Evolutionary conservation across 2,888 invertebrate genomes (phyloP), one percentile per base, ranked within the genome.

Genomic region (Chorisops tibialis): DNA sequence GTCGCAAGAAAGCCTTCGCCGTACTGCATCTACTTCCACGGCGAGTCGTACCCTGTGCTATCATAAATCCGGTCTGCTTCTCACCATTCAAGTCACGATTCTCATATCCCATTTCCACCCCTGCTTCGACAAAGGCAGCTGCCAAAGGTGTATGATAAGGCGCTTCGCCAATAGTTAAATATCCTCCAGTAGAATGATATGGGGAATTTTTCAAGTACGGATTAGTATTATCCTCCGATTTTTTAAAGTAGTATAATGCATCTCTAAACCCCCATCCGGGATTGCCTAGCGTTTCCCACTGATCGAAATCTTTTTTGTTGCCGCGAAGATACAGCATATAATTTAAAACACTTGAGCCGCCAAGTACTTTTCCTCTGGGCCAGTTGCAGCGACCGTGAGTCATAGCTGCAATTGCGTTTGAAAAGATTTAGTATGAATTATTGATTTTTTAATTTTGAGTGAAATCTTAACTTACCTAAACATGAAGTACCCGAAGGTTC

Each of bases 241-340:
- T 94, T 73, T 91, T 92, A 76, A 93, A 93, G 71, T 93, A 93
- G 69, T 88, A 84, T 7, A 93, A 78, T 0, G 87, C 88, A 66
- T 91, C 88, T 56, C 87, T 83, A 68, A 86, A 88, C 4, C 89
- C 86, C 96, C 96, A 96, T 1, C 95, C 95, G 1, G 86, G 84
- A 73, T 93, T 93, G 0, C 95, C 96, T 63, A 87, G 75, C 0
- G 85, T 80, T 72, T 94, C 93, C 96, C 96, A 96, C 0, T 81
- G 79, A 73, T 96, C 93, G 76, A 95, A 96, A 75, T 96, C 96
- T 67, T 84, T 86, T 68, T 85, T 88, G 74, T 96, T 94, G 0
- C 96, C 96, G 61, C 95, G 81, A 3, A 94, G 79, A 72, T 96
- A 96, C 0, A 94, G 79, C 95, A 96, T 95, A 76, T 92, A 93